These are phyloP conservation scores for Pangasianodon gigas DNA, from an alignment of 2,113 vertebrate species.

Conservation along the genomic window DNA sequence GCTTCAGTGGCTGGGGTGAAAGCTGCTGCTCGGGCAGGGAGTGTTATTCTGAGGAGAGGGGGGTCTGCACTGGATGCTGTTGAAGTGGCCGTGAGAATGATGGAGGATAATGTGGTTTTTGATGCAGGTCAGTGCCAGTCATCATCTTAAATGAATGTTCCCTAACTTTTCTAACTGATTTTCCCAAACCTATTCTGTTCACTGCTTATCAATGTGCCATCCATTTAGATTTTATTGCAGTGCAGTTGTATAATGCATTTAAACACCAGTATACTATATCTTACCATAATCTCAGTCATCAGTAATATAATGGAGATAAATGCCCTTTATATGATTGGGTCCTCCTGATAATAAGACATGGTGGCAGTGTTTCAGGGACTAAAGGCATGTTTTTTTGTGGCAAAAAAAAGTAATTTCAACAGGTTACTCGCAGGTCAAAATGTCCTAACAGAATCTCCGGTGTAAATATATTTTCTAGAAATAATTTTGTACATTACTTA, in stretches of 20 bases:
- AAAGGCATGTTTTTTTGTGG: background rate
- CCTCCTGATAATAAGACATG: background rate
- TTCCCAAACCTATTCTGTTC: background rate
- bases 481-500: background rate
- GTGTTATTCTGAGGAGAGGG: conserved; percentile 57
- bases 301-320: background rate
- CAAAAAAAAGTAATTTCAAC: background rate
- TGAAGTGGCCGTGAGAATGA: conserved; percentile 67
- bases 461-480: conserved; percentile 5
- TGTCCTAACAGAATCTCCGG: background rate
- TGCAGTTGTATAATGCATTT: background rate
- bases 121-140: conserved; percentile 63
- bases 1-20: conserved; percentile 66
- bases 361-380: background rate
- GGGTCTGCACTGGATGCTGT: conserved; percentile 67
- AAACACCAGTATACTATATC: background rate
- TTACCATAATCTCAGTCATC: background rate
- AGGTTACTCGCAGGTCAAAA: background rate
- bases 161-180: background rate
- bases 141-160: background rate
- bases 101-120: conserved; percentile 69
- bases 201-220: background rate
- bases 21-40: conserved; percentile 59
- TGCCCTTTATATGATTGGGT: background rate
- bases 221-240: background rate